A percentile compares a stretch with the other conserved stretches of the same genome.
Conservation (phyloP, 2,888 invertebrate species). For the Hedychridium roseum region DNA sequence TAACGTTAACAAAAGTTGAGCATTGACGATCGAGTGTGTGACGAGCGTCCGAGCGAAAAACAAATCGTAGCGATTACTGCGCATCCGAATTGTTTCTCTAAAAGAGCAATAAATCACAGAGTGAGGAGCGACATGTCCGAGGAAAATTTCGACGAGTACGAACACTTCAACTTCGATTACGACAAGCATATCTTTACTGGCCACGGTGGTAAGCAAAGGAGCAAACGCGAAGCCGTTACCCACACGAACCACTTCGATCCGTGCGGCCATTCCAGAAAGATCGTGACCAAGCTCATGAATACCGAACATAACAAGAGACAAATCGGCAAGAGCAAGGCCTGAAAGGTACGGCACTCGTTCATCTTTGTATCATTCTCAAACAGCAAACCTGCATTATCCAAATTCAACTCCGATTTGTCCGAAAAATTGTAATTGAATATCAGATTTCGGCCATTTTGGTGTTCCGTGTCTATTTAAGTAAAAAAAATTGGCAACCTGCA, state of each 20-base stretch:
- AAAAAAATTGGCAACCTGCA: no score
- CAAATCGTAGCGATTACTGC: background rate
- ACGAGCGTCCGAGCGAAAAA: background rate
- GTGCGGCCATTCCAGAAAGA: constrained; percentile 92
- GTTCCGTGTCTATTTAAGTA: no score
- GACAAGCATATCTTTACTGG: constrained; percentile 88
- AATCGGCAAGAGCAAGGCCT: constrained; percentile 56
- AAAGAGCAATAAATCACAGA: constrained; percentile 12
- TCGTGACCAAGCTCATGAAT: constrained; percentile 84
- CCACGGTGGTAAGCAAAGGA: constrained; percentile 89
- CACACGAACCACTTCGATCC: constrained; percentile 94
- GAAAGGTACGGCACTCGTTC: constrained; percentile 19
- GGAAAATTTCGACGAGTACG: constrained; percentile 88
- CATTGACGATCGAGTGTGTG: background rate
- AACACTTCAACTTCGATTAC: constrained; percentile 93
- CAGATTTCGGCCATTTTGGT: no score
- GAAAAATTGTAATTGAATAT: background rate
- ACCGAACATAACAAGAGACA: constrained; percentile 82
- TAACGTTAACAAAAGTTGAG: constrained; percentile 10
- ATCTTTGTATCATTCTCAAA: background rate
- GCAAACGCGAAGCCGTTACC: constrained; percentile 86
- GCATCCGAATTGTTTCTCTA: background rate
- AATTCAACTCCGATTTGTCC: background rate
- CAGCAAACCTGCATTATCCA: background rate
- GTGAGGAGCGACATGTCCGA: constrained; percentile 77